Evolutionary conservation across 2,113 vertebrate genomes (phyloP).

Genomic region (Cottus gobio): DNA sequence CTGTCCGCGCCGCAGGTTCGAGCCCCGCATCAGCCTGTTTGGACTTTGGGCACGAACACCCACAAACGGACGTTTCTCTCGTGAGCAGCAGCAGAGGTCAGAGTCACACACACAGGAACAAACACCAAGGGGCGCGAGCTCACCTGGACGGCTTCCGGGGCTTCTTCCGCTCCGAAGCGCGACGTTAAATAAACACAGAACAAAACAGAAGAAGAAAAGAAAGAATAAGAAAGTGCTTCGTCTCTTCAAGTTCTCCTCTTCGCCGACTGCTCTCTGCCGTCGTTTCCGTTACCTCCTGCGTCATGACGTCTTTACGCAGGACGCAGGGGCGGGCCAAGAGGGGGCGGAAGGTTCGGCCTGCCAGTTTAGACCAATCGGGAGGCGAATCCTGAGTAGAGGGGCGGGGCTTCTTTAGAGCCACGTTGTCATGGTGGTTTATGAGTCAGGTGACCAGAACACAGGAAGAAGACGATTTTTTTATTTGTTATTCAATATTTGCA

Average conservation of each 20-base stretch:
- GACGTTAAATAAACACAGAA: background rate
- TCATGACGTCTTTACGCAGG: constrained; percentile 2
- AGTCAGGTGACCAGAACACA: constrained; percentile 18
- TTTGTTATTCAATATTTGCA: too few species aligned
- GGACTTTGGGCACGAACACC: rapidly evolving
- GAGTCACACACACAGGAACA: background rate
- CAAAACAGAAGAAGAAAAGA: background rate
- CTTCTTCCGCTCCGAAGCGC: background rate
- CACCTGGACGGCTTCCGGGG: constrained; percentile 25
- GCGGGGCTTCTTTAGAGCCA: constrained; percentile 27
- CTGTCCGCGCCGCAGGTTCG: background rate
- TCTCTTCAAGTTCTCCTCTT: background rate
- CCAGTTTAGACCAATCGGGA: constrained; percentile 35
- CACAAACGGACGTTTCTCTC: background rate
- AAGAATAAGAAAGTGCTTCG: background rate
- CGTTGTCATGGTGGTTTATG: constrained; percentile 4
- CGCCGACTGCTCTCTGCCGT: background rate
- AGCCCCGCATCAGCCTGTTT: rapidly evolving
- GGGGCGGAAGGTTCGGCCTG: background rate
- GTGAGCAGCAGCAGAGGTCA: constrained; percentile 58
- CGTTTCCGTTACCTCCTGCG: constrained; percentile 26
- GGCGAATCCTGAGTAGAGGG: background rate
- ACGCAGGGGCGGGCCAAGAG: too few species aligned
- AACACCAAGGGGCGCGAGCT: background rate
- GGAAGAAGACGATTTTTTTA: background rate